phyloP scores from a whole-genome alignment of 2,888 invertebrate species.

The Bugula neritina region DNA sequence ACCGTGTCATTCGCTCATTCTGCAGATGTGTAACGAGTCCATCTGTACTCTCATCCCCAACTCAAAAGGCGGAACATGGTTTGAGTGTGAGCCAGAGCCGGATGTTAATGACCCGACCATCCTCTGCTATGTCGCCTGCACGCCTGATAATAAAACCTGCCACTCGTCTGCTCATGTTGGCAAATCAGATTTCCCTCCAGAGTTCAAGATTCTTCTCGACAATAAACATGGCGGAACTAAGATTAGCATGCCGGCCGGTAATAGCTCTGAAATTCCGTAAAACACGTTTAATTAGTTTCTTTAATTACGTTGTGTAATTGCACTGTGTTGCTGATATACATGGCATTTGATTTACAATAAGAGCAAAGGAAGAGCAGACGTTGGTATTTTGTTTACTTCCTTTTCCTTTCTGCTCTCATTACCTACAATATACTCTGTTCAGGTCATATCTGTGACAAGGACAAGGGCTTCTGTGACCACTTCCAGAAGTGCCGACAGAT shows the following conservation, averaged over 20 bases:
- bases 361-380: too few species aligned
- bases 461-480: conserved; percentile 96
- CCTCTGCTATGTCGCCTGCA: not conserved
- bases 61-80: not conserved
- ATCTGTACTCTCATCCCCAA: conserved; percentile 82
- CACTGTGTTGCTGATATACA: too few species aligned
- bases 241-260: conserved; percentile 38
- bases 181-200: not conserved
- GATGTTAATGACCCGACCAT: not conserved
- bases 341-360: too few species aligned
- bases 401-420: too few species aligned
- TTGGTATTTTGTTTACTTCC: too few species aligned
- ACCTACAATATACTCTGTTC: too few species aligned
- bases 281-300: too few species aligned
- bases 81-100: not conserved
- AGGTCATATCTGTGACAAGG: conserved; percentile 95
- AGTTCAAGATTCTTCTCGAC: conserved; percentile 33
- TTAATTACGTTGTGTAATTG: too few species aligned
- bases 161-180: not conserved
- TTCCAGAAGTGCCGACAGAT: conserved; percentile 97
- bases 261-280: too few species aligned
- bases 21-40: conserved; percentile 78
- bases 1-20: too few species aligned
- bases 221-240: conserved; percentile 31
- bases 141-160: not conserved